A percentile compares a stretch with the other conserved stretches of the same genome.
Evolutionary conservation across 2,113 vertebrate species (phyloP).

Genomic region (Megaceryle torquata): DNA sequence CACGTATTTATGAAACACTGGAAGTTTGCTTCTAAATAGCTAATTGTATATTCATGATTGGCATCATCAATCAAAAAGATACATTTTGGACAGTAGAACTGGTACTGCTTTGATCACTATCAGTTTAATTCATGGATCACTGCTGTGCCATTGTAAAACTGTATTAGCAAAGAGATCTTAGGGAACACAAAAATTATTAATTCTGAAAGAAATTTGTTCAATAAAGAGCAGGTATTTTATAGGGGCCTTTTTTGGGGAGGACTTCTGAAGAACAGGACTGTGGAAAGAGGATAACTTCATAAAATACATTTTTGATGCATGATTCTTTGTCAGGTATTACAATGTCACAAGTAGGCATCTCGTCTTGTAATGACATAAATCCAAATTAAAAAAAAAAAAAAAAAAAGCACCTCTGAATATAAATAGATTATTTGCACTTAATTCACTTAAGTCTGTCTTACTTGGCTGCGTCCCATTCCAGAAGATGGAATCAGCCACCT

Average conservation of each 20-base stretch:
- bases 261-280: not conserved
- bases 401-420: not conserved
- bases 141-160: conserved; percentile 5
- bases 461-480: not conserved
- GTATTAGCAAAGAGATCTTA: conserved; percentile 11
- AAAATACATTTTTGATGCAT: not conserved
- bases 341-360: not conserved
- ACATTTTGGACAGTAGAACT: not conserved
- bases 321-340: not conserved
- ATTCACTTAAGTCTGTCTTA: not conserved
- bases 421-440: not conserved
- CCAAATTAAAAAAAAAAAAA: not conserved
- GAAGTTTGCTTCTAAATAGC: not conserved
- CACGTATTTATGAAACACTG: not conserved
- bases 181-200: conserved; percentile 10
- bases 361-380: not conserved
- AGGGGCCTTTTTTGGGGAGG: not conserved
- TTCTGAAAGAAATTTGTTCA: not conserved
- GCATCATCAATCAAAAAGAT: conserved; percentile 2
- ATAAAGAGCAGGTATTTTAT: not conserved
- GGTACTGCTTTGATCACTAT: not conserved
- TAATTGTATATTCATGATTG: conserved; percentile 9
- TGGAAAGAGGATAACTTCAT: not conserved
- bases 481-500: not conserved
- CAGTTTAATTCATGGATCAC: conserved; percentile 52